Base-by-base conservation (phyloP, 2,888 invertebrate species). In the Corbicula japonica region DNA sequence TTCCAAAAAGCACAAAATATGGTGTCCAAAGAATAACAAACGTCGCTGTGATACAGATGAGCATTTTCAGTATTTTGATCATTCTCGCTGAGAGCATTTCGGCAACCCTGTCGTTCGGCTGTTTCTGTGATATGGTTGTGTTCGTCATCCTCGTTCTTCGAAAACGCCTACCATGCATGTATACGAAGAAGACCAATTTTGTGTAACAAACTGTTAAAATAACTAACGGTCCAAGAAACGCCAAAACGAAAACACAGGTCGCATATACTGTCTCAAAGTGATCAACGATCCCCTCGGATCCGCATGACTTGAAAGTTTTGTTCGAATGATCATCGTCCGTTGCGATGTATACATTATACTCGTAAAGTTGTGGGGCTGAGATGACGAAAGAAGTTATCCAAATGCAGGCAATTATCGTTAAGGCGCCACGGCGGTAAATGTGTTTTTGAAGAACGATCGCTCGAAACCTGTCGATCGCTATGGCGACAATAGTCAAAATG, bases 401-500 rank as follows among this genome's bases (percentile, higher is more conserved):
- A 15, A 81, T 75, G 23, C 48, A 41, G 0, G 30, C 41, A 18
- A 81, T 73, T 21, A 52, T 23, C 26, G 69, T 18, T 0, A 73
- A 8, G 18, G 79, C 76, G 0, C 32, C 56, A 1, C 46, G 50
- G 3, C 60, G 60, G 12, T 38, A 26, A n/a, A 85, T 21, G 12
- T 38, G 44, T 18, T 54, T 61, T 0, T 69, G 28, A 2, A 32
- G n/a, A 2, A 80, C 66, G 21, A 84, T 74, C 10, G 63, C 71
- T 6, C 76, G 28, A 26, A 63, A 73, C 3, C 87, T 69, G 66
- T 87, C 87, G 6, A 83, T 52, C 8, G 86, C 80, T n/a, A 87
- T 76, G 35, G 83, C 80, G 18, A 84, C 83, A 63, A 87, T 84
- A 10, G 87, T 86, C 18, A 54, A 72, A 23, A 87, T 85, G 32